Base-by-base conservation (phyloP, 2,113 vertebrate species). In the Odocoileus hemionus region DNA sequence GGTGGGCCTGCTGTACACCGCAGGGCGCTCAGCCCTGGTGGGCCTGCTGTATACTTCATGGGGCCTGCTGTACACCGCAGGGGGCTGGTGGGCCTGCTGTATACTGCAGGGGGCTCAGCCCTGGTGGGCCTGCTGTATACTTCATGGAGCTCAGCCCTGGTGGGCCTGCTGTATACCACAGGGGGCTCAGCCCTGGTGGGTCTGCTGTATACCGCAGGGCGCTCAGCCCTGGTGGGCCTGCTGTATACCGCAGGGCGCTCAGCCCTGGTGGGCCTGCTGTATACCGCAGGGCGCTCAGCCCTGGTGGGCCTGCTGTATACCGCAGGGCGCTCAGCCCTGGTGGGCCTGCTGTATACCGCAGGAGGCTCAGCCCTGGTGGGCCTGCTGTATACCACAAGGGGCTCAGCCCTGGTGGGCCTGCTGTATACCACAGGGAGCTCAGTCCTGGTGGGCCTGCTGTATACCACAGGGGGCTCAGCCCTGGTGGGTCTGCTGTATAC, bases 101-200 rank as follows among this genome's bases (percentile, higher is more conserved):
- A 15, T 52, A 5, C 50, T 1, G 1, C 14, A 5, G n/a, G 14
- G 50, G 1, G 50, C 50, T 4, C 50, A 52, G 50, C 39, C 3
- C 50, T 64, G 7, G 12, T 2, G 12, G 1, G 12, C 58, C 58
- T 60, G 26, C 26, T 28, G 12, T 11, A 28, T 60, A 11, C 30
- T 1, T 0, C 14, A 0, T 14, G 26, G 26, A 0, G 58, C 26
- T 60, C 58, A 60, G 58, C 12, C 12, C 23, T 0, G 14, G 12
- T 5, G 25, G 54, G 25, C 11, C 57, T 60, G 58, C 25, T 60
- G 58, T 10, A 57, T 57, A 3, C 55, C 3, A 0, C 8, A 0
- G 9, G 54, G 55, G 1, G 23, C 55, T 10, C 9, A 57, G 23
- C 23, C 23, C 2, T 0, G 28, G 5, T 28, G 58, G 25, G 4